Evolutionary conservation across 1,140 invertebrate genomes (phyloP).

Genomic region (Aphidius gifuensis): DNA sequence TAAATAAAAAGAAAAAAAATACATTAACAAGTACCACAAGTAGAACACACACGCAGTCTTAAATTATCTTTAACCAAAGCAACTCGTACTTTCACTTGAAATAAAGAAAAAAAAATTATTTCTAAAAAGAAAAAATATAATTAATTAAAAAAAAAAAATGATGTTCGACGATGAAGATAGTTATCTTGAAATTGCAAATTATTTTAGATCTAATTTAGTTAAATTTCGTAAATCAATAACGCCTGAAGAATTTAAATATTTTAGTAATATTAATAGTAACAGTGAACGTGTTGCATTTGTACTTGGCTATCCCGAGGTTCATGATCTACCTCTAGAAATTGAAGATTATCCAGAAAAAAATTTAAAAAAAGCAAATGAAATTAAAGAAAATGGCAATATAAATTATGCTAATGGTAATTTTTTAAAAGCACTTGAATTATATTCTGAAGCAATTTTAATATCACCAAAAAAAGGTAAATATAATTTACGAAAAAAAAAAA

Average conservation of each 20-base stretch:
- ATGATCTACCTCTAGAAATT: slow-evolving; percentile 37
- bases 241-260: slow-evolving; percentile 37
- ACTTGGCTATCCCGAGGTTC: slow-evolving; percentile 39
- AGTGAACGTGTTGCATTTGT: slow-evolving; percentile 42
- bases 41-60: not conserved
- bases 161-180: slow-evolving; percentile 30
- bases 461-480: slow-evolving; percentile 64
- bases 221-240: slow-evolving; percentile 34
- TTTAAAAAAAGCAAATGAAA: slow-evolving; percentile 59
- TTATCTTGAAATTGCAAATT: slow-evolving; percentile 37
- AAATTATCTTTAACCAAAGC: not conserved
- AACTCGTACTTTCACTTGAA: too few relatives aligned
- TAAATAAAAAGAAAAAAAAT: not conserved
- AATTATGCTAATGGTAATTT: slow-evolving; percentile 76
- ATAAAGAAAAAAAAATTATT: too few relatives aligned
- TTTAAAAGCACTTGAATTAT: slow-evolving; percentile 68
- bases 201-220: slow-evolving; percentile 44
- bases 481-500: not conserved
- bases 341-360: slow-evolving; percentile 57
- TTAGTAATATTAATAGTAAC: slow-evolving; percentile 32
- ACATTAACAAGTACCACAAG: not conserved
- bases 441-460: slow-evolving; percentile 67
- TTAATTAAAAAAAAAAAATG: slow-evolving; percentile 19
- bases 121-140: too few relatives aligned
- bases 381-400: slow-evolving; percentile 75